Percentiles rank a stretch among this genome's conserved stretches.
Conservation (phyloP, 1,140 invertebrate species). For the Cardiocondyla obscurior region DNA sequence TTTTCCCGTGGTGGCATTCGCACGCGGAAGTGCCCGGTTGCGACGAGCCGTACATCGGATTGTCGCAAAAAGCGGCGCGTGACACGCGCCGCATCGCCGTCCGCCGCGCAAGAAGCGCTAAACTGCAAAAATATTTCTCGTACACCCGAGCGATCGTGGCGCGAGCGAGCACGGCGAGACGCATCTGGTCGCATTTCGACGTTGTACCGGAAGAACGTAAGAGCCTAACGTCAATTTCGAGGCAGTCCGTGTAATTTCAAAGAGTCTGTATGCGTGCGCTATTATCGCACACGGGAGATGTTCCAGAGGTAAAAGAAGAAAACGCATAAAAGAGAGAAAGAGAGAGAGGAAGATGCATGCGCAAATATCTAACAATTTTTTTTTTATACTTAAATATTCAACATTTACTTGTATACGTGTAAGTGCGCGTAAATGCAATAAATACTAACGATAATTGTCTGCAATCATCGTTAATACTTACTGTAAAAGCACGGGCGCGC, state of each 20-base stretch:
- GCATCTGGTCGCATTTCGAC: constrained; percentile 47
- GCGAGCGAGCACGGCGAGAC: constrained; percentile 6
- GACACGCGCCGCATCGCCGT: constrained; percentile 43
- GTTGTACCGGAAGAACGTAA: constrained; percentile 54
- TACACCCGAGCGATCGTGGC: constrained; percentile 9
- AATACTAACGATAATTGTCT: neutral
- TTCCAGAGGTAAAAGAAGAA: neutral
- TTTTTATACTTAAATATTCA: neutral
- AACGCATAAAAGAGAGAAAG: neutral
- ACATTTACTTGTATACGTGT: neutral
- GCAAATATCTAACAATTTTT: neutral
- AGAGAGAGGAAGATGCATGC: neutral
- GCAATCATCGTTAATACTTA: neutral
- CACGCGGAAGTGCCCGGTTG: constrained; percentile 22
- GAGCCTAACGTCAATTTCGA: constrained; percentile 26
- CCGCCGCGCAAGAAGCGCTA: constrained; percentile 29
- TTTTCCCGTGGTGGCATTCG: neutral
- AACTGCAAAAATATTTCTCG: constrained; percentile 24
- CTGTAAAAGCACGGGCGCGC: neutral
- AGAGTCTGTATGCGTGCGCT: neutral
- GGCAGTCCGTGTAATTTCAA: constrained; percentile 11
- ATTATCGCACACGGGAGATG: constrained; percentile 6
- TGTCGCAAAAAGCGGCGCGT: constrained; percentile 34
- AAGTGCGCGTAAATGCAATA: neutral
- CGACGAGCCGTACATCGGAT: neutral